Conservation (phyloP, 2,888 invertebrate species). For the Blomia tropicalis region DNA sequence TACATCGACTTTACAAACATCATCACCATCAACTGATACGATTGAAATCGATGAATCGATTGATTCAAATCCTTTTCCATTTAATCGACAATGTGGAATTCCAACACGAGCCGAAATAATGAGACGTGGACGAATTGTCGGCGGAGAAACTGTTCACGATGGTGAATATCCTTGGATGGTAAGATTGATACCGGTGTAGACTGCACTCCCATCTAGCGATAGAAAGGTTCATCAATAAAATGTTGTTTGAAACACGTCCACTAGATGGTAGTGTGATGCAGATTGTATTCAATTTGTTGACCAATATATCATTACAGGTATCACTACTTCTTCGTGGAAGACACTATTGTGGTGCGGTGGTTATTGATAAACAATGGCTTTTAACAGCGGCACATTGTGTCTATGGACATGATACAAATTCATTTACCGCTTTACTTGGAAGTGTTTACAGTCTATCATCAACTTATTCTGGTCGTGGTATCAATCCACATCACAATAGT, state of each 20-base stretch:
- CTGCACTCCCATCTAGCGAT: not conserved
- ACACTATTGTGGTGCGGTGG: constrained; percentile 27
- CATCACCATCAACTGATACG: not conserved
- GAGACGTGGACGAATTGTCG: constrained; percentile 25
- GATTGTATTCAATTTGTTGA: not conserved
- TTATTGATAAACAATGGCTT: constrained; percentile 24
- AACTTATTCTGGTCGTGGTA: constrained; percentile 3
- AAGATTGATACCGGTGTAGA: not conserved
- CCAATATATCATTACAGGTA: constrained; percentile 14
- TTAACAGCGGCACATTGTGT: constrained; percentile 28
- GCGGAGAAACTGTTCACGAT: constrained; percentile 24
- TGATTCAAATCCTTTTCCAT: not conserved
- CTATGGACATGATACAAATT: constrained; percentile 18
- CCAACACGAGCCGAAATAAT: not conserved
- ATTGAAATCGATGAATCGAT: not conserved
- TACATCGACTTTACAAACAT: not conserved
- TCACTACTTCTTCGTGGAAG: constrained; percentile 24
- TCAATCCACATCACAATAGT: not conserved
- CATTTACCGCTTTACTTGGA: constrained; percentile 22
- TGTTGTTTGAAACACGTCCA: too few relatives aligned
- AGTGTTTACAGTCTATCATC: constrained; percentile 4
- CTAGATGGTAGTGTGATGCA: too few relatives aligned
- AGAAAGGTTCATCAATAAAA: too few relatives aligned
- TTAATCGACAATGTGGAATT: not conserved
- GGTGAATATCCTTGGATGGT: constrained; percentile 29